These are phyloP conservation scores for Schizotus pectinicornis DNA, from an alignment of 2,888 invertebrate genomes.

Conservation along the genomic window DNA sequence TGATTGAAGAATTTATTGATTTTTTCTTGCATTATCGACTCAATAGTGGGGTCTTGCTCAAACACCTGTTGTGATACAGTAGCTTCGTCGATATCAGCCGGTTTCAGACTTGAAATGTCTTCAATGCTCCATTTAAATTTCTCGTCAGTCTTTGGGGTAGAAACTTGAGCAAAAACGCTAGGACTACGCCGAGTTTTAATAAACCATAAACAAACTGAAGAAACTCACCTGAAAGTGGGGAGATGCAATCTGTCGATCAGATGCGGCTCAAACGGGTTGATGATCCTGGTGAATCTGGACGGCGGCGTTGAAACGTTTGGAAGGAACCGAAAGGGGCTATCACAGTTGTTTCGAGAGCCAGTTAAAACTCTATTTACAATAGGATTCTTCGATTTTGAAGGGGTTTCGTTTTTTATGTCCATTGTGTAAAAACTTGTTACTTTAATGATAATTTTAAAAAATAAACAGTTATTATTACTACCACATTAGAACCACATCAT, in stretches of 20 bases:
- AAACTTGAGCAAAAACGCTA: slow-evolving; percentile 53
- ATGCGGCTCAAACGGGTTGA: slow-evolving; percentile 73
- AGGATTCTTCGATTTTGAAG: slow-evolving; percentile 36
- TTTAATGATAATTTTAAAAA: no score
- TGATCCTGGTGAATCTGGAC: slow-evolving; percentile 63
- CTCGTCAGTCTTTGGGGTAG: slow-evolving; percentile 56
- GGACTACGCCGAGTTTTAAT: slow-evolving; percentile 50
- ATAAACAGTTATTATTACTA: no score
- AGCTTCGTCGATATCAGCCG: slow-evolving; percentile 71
- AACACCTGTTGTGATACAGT: slow-evolving; percentile 68
- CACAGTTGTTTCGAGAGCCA: slow-evolving; percentile 37
- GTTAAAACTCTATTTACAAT: slow-evolving; percentile 33
- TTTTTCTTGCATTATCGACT: slow-evolving; percentile 70
- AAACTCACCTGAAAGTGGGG: slow-evolving; percentile 70
- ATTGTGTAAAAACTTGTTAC: background rate
- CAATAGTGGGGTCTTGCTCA: slow-evolving; percentile 68
- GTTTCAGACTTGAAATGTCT: slow-evolving; percentile 70
- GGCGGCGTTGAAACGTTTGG: slow-evolving; percentile 64
- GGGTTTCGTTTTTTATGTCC: slow-evolving; percentile 42
- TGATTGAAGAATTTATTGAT: slow-evolving; percentile 63
- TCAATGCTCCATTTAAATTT: slow-evolving; percentile 75
- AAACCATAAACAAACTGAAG: background rate
- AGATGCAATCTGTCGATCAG: slow-evolving; percentile 70
- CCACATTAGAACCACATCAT: no score
- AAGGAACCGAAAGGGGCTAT: slow-evolving; percentile 55